Evolutionary conservation across 2,113 vertebrate species (phyloP).

Genomic region (Tonatia bakeri): DNA sequence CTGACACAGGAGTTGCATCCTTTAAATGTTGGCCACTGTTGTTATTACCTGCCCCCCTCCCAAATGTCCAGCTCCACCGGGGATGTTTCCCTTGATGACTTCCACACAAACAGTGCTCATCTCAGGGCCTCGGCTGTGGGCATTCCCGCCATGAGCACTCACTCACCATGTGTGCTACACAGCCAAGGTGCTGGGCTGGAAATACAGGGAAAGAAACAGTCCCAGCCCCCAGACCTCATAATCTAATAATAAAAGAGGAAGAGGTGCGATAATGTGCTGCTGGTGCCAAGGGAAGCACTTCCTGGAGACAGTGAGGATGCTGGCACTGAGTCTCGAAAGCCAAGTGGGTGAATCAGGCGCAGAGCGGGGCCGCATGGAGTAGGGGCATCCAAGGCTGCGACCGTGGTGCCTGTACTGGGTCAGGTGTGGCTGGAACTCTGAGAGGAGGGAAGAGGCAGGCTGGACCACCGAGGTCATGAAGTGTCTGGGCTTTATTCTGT

Average conservation of each 20-base stretch:
- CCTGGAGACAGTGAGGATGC: neutral
- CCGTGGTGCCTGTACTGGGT: neutral
- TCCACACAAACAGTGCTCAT: neutral
- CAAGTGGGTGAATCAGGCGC: neutral
- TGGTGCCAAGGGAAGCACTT: neutral
- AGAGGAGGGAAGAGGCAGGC: neutral
- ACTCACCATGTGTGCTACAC: neutral
- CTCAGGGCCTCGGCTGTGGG: neutral
- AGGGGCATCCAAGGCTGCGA: neutral
- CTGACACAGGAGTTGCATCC: neutral
- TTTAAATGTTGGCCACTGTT: neutral
- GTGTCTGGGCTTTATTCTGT: neutral
- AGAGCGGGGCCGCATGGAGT: neutral
- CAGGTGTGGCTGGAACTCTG: neutral
- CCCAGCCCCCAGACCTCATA: neutral
- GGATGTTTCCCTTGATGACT: neutral
- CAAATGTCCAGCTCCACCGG: neutral
- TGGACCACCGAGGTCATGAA: neutral
- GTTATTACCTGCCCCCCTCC: neutral
- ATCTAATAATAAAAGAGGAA: constrained; percentile 2
- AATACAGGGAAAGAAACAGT: constrained; percentile 7
- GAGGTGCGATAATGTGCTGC: neutral
- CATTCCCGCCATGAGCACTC: neutral
- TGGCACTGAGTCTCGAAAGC: neutral
- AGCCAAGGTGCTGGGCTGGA: constrained; percentile 6